Evolutionary conservation across 1,140 invertebrate genomes (phyloP).

Genomic region (Caenorhabditis inopinata): DNA sequence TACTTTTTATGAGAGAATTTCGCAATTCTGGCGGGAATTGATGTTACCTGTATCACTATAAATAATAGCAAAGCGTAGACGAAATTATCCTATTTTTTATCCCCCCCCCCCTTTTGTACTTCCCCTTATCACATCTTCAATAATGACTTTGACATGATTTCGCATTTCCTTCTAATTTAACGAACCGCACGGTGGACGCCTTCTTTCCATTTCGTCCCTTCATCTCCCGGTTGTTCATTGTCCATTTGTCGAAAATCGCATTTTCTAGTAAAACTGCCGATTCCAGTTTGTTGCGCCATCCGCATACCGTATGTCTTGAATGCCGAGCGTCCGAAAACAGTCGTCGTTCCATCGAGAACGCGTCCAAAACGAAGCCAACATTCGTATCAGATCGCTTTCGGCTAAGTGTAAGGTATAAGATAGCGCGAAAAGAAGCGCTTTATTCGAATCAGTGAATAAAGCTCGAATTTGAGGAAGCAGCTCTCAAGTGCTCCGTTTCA

Average conservation of each 20-base stretch:
- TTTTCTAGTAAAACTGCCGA: no score
- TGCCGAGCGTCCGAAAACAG: constrained; percentile 11
- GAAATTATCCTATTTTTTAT: no score
- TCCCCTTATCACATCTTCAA: neutral
- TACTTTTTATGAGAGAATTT: no score
- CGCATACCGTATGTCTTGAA: neutral
- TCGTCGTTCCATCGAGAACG: constrained; percentile 22
- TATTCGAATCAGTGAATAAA: no score
- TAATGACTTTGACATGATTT: neutral
- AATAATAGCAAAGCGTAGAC: no score
- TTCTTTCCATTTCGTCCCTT: neutral
- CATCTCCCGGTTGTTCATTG: neutral
- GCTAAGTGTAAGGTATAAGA: constrained; percentile 14
- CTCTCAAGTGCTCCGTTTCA: neutral
- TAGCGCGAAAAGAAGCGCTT: neutral
- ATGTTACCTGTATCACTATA: no score
- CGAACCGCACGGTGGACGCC: neutral
- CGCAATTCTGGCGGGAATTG: no score
- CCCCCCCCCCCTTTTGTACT: neutral
- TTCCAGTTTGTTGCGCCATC: no score
- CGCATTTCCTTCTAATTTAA: neutral
- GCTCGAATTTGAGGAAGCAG: neutral
- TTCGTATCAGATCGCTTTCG: constrained; percentile 2
- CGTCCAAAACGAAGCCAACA: neutral
- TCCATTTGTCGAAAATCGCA: no score